These are phyloP conservation scores for Loriculus beryllinus DNA, from an alignment of 2,797 vertebrate species.

Conservation along the genomic window DNA sequence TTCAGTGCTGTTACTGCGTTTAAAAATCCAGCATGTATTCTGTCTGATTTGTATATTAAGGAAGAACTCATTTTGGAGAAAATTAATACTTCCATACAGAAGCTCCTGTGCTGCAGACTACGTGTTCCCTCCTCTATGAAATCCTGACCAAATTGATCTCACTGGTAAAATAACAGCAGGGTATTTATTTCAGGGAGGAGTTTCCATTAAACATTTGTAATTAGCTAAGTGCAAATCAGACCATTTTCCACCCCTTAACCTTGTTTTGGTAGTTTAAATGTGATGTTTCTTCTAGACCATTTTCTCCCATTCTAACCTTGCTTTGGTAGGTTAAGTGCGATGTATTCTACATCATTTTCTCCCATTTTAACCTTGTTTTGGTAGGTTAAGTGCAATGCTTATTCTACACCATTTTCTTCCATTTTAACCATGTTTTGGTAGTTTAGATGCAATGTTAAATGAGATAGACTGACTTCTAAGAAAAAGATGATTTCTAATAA, in stretches of 20 bases:
- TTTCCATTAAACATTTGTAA: slow-evolving; percentile 13
- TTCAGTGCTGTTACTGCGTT: neutral
- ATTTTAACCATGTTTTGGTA: neutral
- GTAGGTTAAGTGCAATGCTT: neutral
- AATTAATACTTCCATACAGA: neutral
- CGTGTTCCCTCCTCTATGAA: neutral
- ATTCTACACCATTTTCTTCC: neutral
- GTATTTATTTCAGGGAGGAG: slow-evolving; percentile 11
- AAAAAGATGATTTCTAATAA: slow-evolving; percentile 36
- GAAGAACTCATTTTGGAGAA: neutral
- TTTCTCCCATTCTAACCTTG: neutral
- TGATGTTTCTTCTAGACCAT: neutral
- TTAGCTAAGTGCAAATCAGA: neutral
- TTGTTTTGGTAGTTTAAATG: neutral
- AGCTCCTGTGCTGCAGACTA: neutral
- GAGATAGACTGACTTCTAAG: slow-evolving; percentile 54
- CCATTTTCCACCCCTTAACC: neutral
- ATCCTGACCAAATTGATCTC: neutral
- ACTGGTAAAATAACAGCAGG: neutral
- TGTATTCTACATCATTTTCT: neutral
- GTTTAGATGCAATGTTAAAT: neutral
- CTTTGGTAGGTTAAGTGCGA: neutral
- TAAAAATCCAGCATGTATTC: neutral
- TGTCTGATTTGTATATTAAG: neutral
- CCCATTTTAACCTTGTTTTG: neutral